Evolutionary conservation across 2,888 invertebrate genomes (phyloP).

Genomic region (Tachystola acroxantha): DNA sequence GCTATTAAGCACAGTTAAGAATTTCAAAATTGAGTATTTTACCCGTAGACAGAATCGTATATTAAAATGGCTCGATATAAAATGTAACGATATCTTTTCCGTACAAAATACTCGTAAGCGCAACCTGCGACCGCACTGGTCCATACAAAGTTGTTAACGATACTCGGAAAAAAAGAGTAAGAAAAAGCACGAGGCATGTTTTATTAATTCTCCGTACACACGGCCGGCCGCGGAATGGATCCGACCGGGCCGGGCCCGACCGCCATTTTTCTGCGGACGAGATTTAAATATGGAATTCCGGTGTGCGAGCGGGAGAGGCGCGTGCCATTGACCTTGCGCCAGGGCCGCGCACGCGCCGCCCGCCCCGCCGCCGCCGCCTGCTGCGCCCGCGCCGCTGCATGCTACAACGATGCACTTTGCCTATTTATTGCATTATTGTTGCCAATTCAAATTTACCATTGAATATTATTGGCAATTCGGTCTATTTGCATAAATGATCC

Average conservation of each 20-base stretch:
- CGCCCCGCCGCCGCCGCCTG: conserved; percentile 28
- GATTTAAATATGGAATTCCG: conserved; percentile 79
- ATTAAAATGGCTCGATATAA: conserved; percentile 26
- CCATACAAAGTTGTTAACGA: conserved; percentile 52
- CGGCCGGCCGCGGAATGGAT: conserved; percentile 64
- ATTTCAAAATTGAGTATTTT: conserved; percentile 20
- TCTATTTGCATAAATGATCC: too few relatives aligned
- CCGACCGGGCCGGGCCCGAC: conserved; percentile 60
- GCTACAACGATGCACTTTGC: conserved; percentile 8
- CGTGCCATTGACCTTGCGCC: conserved; percentile 77
- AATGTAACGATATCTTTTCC: conserved; percentile 43
- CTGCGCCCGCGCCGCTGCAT: conserved; percentile 27
- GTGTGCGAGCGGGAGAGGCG: conserved; percentile 75
- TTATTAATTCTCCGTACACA: conserved; percentile 75
- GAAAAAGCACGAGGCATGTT: conserved; percentile 63
- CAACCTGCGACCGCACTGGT: conserved; percentile 42
- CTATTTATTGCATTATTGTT: conserved; percentile 3
- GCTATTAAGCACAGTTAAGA: conserved; percentile 41
- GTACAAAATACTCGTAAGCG: conserved; percentile 25
- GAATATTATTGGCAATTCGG: not conserved
- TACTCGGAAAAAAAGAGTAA: conserved; percentile 60
- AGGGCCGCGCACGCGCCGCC: conserved; percentile 68
- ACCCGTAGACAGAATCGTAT: too few relatives aligned
- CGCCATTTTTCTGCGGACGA: conserved; percentile 78
- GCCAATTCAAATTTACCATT: not conserved